phyloP scores from a whole-genome alignment of 2,888 invertebrate species.

The Parasteatoda lunata region DNA sequence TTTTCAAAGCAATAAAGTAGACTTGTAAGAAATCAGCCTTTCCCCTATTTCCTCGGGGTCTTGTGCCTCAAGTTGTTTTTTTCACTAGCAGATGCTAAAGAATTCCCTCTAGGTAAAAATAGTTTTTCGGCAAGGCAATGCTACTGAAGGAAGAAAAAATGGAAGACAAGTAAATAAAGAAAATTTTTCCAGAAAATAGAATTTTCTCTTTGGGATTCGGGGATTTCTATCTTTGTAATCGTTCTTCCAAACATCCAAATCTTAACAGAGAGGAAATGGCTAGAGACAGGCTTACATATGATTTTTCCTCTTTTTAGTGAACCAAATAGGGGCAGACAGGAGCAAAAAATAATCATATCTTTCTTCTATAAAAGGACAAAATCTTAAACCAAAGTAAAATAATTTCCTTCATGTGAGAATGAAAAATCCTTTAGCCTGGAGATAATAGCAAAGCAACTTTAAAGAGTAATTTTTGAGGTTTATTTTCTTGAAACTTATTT shows the following conservation, averaged over 20 bases:
- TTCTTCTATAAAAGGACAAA: too few species aligned
- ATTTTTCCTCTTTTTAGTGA: neutral
- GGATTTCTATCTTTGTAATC: conserved; percentile 17
- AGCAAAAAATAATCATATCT: neutral
- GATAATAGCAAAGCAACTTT: too few species aligned
- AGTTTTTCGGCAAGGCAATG: too few species aligned
- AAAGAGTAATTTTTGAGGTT: too few species aligned
- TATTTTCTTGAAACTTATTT: too few species aligned
- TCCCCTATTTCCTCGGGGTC: neutral
- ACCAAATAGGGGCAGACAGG: neutral
- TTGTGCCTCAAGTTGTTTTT: neutral
- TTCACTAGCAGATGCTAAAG: neutral
- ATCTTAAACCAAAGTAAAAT: too few species aligned
- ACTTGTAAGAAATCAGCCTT: neutral
- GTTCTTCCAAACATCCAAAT: conserved; percentile 6
- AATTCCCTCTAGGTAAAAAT: neutral
- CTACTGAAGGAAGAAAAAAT: neutral
- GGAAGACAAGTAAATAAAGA: conserved; percentile 3
- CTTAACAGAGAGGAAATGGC: conserved; percentile 15
- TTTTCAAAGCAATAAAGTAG: neutral
- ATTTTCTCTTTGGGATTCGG: conserved; percentile 26
- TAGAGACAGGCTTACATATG: neutral
- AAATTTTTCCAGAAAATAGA: conserved; percentile 12
- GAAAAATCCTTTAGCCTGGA: neutral
- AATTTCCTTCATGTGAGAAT: neutral